phyloP scores from a whole-genome alignment of 2,888 invertebrate genomes.

The Cataglyphis albicans region DNA sequence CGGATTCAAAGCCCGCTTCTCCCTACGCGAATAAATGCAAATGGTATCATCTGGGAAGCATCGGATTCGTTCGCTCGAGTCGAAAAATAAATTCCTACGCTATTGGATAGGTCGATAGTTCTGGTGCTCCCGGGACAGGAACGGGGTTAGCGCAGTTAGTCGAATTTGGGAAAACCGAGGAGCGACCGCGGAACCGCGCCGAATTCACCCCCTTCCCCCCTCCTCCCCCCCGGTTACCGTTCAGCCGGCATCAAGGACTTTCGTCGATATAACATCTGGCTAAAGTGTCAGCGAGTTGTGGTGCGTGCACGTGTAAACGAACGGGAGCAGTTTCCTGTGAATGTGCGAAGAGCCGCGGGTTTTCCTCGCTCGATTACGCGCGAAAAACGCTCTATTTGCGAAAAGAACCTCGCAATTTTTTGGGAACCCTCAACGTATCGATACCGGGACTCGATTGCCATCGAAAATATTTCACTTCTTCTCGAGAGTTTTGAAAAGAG shows the following conservation, averaged over 20 bases:
- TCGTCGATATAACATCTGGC: constrained; percentile 55
- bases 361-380: constrained; percentile 24
- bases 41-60: constrained; percentile 17
- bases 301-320: constrained; percentile 8
- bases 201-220: constrained; percentile 29
- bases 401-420: constrained; percentile 8
- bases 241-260: constrained; percentile 64
- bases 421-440: background rate
- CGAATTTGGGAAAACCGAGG: constrained; percentile 55
- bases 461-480: constrained; percentile 27
- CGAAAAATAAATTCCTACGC: constrained; percentile 45
- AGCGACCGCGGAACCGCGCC: constrained; percentile 26
- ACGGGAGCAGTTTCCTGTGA: constrained; percentile 3
- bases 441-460: background rate
- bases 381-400: constrained; percentile 19
- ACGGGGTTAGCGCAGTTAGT: constrained; percentile 42
- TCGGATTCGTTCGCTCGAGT: constrained; percentile 33
- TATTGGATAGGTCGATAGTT: constrained; percentile 58
- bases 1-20: constrained; percentile 4
- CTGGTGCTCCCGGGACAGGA: constrained; percentile 11
- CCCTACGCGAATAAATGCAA: constrained; percentile 24
- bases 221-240: constrained; percentile 18
- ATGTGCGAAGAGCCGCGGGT: constrained; percentile 8
- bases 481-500: background rate
- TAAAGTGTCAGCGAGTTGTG: constrained; percentile 36